Evolutionary conservation across 2,888 invertebrate genomes (phyloP), one percentile per base, ranked within the genome.

Genomic region (Thecophora atra): DNA sequence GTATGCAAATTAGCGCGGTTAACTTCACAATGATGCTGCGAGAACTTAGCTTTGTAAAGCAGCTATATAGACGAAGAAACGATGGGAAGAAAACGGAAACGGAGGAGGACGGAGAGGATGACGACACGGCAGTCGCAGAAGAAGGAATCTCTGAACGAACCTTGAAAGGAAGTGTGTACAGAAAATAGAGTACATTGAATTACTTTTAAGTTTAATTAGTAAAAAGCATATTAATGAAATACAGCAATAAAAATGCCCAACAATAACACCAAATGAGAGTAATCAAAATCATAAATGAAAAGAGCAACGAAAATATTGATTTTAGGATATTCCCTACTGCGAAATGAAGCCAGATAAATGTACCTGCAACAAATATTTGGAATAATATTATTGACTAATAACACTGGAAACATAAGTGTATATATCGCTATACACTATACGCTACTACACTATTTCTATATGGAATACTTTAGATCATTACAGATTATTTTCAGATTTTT

Each of bases 181-280:
- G 58, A 58, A 28, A 58, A 26, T 58, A 26, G 58, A 58, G 13
- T 58, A 58, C 26, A 58, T 58, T 58, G 28, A 58, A 58, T 58
- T 58, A 58, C 58, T 26, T 4, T 26, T 26, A 5, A 58, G 58
- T 21, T 58, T 26, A 58, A 15, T 5, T 17, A 17, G 26, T 15
- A 58, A 58, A 19, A 21, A 21, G 21, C n/a, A 2, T 19, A 54
- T n/a, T 19, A 54, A 54, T 21, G 8, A 21, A 3, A 19, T 1
- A 54, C 24, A n/a, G 1, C 2, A 24, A 28, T 24, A 6, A 58
- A 26, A 15, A 58, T 26, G 26, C 28, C 3, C n/a, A 28, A 58
- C 11, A 47, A 17, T 15, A 37, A 37, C 37, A 47, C 47, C 11
- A 47, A 47, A 47, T 47, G 47, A 47, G 15, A 47, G 47, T n/a